Conservation (phyloP, 2,888 invertebrate species). For the Volucella zonaria region DNA sequence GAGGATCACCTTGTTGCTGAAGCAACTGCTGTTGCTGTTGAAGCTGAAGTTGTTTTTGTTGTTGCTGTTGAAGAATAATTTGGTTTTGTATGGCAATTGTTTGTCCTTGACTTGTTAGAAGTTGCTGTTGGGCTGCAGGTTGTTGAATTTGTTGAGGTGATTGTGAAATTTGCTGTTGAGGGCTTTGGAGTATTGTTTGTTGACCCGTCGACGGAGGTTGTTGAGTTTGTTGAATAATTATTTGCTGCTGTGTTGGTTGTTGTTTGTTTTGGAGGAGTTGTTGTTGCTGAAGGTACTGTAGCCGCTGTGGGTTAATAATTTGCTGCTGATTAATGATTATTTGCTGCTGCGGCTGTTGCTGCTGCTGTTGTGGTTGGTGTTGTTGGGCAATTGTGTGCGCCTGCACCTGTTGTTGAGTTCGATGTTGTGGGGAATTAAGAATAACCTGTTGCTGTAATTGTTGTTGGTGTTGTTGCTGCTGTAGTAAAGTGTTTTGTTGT, state of each 20-base stretch:
- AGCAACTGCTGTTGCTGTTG: constrained; percentile 83
- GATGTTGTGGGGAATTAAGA: constrained; percentile 72
- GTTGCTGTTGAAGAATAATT: constrained; percentile 83
- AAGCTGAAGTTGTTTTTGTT: constrained; percentile 85
- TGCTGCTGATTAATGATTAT: constrained; percentile 81
- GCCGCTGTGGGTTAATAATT: constrained; percentile 80
- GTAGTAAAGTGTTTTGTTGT: constrained; percentile 65
- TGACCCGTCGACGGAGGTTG: constrained; percentile 34
- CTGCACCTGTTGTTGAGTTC: constrained; percentile 82
- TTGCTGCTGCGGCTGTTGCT: constrained; percentile 80
- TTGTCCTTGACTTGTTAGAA: constrained; percentile 73
- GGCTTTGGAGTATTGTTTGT: constrained; percentile 56
- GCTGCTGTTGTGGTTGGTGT: constrained; percentile 81
- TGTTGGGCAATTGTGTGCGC: constrained; percentile 67
- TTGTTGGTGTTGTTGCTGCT: constrained; percentile 81
- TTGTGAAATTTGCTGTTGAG: constrained; percentile 74
- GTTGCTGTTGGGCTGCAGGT: constrained; percentile 79
- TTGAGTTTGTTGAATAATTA: constrained; percentile 70
- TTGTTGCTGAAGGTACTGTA: constrained; percentile 80
- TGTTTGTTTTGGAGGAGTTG: constrained; percentile 78
- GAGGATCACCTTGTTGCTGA: constrained; percentile 75
- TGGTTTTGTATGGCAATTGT: constrained; percentile 76
- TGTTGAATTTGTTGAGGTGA: constrained; percentile 75
- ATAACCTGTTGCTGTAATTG: constrained; percentile 74
- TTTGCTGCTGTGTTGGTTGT: constrained; percentile 76